Conservation (phyloP, 2,113 vertebrate genomes). For the Oncorhynchus gorbuscha region DNA sequence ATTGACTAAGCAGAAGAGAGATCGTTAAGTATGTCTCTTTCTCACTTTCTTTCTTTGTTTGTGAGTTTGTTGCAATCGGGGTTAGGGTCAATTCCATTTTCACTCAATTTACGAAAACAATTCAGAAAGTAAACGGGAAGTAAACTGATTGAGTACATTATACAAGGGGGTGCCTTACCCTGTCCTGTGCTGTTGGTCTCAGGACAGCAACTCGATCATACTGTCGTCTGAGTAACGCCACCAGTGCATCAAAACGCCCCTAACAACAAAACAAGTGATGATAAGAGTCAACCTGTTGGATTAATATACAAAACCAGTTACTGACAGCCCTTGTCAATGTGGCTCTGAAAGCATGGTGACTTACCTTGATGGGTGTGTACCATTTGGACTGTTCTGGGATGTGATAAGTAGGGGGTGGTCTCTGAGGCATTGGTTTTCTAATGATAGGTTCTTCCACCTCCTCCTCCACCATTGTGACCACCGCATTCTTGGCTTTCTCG, state of each 20-base stretch:
- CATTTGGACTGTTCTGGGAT: constrained; percentile 80
- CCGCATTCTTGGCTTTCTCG: constrained; percentile 88
- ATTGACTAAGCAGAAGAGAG: background rate
- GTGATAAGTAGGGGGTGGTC: constrained; percentile 75
- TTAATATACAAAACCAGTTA: too few relatives aligned
- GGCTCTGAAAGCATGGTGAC: background rate
- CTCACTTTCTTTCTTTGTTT: background rate
- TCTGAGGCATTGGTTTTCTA: constrained; percentile 67
- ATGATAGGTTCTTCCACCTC: constrained; percentile 77
- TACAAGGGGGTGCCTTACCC: constrained; percentile 72
- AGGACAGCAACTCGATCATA: constrained; percentile 94
- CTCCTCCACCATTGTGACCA: constrained; percentile 79
- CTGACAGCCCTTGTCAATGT: too few relatives aligned
- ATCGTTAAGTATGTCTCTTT: background rate
- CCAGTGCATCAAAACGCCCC: constrained; percentile 90
- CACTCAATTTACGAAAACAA: too few relatives aligned
- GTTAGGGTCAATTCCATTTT: background rate
- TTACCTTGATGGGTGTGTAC: constrained; percentile 96
- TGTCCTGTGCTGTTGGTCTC: constrained; percentile 89
- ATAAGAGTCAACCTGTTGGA: background rate
- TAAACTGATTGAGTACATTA: background rate
- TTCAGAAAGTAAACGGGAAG: background rate
- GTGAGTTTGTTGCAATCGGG: background rate
- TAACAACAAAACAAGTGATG: constrained; percentile 40
- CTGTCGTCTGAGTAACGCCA: constrained; percentile 85